phyloP scores from a whole-genome alignment of 2,888 invertebrate genomes.

The Escarpia spicata region DNA sequence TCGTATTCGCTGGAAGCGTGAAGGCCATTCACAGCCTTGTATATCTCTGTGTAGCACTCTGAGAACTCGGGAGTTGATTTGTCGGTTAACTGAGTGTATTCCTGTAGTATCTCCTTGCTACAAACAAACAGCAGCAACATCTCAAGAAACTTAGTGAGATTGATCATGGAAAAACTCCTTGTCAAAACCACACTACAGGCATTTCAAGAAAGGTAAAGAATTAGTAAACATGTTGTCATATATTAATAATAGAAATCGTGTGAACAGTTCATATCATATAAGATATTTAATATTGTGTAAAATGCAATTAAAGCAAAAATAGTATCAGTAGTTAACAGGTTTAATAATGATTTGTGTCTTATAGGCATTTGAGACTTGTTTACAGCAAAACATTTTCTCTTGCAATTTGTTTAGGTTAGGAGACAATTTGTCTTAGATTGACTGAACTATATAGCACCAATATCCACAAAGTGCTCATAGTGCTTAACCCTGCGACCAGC shows the following conservation, averaged over 20 bases:
- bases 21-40: conserved; percentile 79
- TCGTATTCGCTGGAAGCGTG: conserved; percentile 88
- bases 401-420: no score
- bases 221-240: no score
- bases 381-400: no score
- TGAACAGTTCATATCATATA: not conserved
- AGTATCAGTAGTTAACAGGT: not conserved
- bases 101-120: conserved; percentile 73
- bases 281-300: not conserved
- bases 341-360: not conserved
- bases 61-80: conserved; percentile 82
- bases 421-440: no score
- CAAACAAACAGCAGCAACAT: conserved; percentile 38
- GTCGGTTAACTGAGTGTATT: conserved; percentile 83
- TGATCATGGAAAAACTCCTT: not conserved
- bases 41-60: conserved; percentile 81
- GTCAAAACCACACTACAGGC: not conserved
- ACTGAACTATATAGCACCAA: no score
- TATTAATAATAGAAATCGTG: not conserved
- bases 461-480: no score
- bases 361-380: not conserved
- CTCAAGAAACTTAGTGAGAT: not conserved
- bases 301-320: not conserved
- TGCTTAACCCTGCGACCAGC: no score
- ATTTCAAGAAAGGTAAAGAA: not conserved